A percentile compares a stretch with the other conserved stretches of the same genome.
phyloP scores from a whole-genome alignment of 1,140 invertebrate species.

The Magallana gigas region DNA sequence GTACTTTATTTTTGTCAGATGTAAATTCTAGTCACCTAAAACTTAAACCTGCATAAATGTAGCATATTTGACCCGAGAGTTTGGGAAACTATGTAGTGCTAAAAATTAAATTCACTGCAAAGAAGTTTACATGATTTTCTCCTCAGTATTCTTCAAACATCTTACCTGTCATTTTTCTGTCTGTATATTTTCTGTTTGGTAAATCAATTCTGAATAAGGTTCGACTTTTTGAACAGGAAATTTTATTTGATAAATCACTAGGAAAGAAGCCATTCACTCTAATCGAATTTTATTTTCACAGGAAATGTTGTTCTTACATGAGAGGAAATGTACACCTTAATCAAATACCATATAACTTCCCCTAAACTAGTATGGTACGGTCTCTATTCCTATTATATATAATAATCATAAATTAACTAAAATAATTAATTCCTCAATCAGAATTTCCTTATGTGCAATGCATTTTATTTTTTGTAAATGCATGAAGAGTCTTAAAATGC shows the following conservation, averaged over 20 bases:
- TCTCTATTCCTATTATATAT: neutral
- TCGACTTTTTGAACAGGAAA: neutral
- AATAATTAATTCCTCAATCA: neutral
- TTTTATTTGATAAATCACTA: constrained; percentile 6
- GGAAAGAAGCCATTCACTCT: neutral
- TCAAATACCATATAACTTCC: neutral
- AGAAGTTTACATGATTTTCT: too few relatives aligned
- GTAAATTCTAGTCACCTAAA: too few relatives aligned
- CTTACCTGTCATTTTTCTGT: too few relatives aligned
- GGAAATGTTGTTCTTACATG: constrained; percentile 4
- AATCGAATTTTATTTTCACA: neutral
- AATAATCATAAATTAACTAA: neutral
- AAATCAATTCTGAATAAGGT: neutral
- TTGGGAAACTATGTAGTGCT: too few relatives aligned
- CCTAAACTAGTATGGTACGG: neutral
- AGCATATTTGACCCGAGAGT: too few relatives aligned
- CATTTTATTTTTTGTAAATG: neutral
- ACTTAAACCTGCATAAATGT: too few relatives aligned
- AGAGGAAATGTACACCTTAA: constrained; percentile 16
- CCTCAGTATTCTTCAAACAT: too few relatives aligned
- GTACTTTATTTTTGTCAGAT: too few relatives aligned
- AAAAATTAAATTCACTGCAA: too few relatives aligned
- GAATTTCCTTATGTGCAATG: neutral
- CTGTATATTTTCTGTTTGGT: too few relatives aligned
- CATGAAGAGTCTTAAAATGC: too few relatives aligned